These are phyloP conservation scores for Cenopis cana DNA, from an alignment of 2,888 invertebrate species.

Conservation along the genomic window DNA sequence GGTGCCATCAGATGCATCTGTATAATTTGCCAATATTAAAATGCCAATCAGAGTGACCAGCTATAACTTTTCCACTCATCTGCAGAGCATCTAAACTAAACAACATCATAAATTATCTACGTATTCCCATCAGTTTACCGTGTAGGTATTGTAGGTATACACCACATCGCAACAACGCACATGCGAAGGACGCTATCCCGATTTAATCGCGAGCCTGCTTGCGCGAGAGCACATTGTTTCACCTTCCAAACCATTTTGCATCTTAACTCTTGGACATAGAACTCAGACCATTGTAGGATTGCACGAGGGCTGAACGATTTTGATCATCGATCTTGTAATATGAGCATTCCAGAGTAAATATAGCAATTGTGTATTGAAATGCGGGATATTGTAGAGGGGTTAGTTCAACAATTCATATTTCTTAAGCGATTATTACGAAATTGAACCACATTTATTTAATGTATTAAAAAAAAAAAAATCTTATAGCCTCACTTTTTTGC, in stretches of 20 bases:
- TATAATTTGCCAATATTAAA: too few relatives aligned
- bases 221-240: slow-evolving; percentile 16
- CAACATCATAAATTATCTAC: not conserved
- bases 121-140: not conserved
- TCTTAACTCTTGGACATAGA: not conserved
- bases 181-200: slow-evolving; percentile 23
- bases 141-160: not conserved
- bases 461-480: too few relatives aligned
- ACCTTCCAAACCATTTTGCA: not conserved
- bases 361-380: slow-evolving; percentile 13
- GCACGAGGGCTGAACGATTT: slow-evolving; percentile 1
- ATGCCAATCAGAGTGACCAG: too few relatives aligned
- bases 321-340: slow-evolving; percentile 20
- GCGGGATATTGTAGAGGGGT: too few relatives aligned
- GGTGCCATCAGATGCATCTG: too few relatives aligned
- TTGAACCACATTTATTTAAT: too few relatives aligned
- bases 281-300: not conserved
- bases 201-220: slow-evolving; percentile 32
- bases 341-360: slow-evolving; percentile 21
- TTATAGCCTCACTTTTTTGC: too few relatives aligned
- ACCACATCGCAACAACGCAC: not conserved
- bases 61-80: too few relatives aligned
- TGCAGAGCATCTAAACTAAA: not conserved
- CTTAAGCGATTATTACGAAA: too few relatives aligned
- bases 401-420: too few relatives aligned